Base-by-base conservation (phyloP, 2,888 invertebrate genomes). In the Euplexia lucipara region DNA sequence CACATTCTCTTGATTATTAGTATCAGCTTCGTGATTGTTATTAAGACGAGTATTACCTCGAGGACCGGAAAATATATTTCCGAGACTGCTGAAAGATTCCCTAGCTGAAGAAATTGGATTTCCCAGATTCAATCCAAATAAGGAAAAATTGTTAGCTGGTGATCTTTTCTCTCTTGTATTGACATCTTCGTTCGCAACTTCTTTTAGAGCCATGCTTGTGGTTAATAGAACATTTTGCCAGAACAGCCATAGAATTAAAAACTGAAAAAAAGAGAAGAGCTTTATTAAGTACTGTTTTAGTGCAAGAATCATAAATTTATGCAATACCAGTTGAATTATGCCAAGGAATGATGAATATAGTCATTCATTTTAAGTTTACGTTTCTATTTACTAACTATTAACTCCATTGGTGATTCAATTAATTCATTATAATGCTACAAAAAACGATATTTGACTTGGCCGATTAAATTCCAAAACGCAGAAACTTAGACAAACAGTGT, bases 111-210 rank as follows among this genome's bases (percentile, higher is more conserved):
- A 20, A 48, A 57, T 30, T 16, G 67, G 51, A 37, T 52, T 54
- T 48, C 34, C 52, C 12, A 72, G 22, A n/a, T 53, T 58, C 22
- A 76, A 32, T 52, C 74, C 77, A 57, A 80, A 79, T 14, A 69
- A 32, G 34, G 79, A 76, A 35, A 70, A 61, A 12, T 32, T 48
- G 20, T 66, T 22, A 4, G 57, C 47, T 10, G 81, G 79, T 45
- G 79, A 76, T 65, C 74, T 66, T 65, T 64, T 73, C 20, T 49
- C 16, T 54, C 61, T 70, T 30, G 32, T 12, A 16, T 30, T 48
- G 5, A 9, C 3, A 32, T 45, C 12, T 35, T 16, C 20, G 32
- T 16, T 9, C 6, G 10, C 0, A 32, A 18, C 22, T 0, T 18
- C 14, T 6, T 57, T 59, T 5, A 64, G 14, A n/a, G 67, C 16